Evolutionary conservation across 64 coral and sea anemone genomes (phyloP), one percentile per base, ranked within the genome.

Genomic region (Astreopora myriophthalma): DNA sequence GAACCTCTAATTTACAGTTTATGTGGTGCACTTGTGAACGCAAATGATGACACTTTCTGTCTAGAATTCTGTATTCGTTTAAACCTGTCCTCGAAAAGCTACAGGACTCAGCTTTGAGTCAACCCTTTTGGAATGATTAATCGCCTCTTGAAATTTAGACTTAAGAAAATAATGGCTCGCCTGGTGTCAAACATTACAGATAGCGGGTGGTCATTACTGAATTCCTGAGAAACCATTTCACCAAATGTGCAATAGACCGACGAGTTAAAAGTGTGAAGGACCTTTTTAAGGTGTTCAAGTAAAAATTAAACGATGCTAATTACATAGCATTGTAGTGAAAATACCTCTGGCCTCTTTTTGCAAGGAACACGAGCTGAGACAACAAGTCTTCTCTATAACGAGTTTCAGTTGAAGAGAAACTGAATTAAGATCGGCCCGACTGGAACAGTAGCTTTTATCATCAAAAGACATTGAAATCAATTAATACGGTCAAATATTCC

Each of bases 381-480:
- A 38, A 7, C 34, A 3, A 5, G 16, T 22, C 1, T 17, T 20
- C 70, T 22, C 62, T 24, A n/a, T n/a, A n/a, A n/a, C n/a, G n/a
- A 5, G 19, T 74, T 2, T 0, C 19, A 44, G 25, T 22, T 9
- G 32, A 29, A 33, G 12, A 55, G 51, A 8, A 19, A 19, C 51
- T 55, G 51, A 10, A n/a, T 37, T 60, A 8, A 27, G 7, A 30
- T 36, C 22, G 34, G 30, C n/a, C 22, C 39, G 4, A 17, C 16
- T 2, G 8, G 33, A 73, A 34, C 70, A 22, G 33, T 35, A 73
- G 70, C 19, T 73, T 73, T 39, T 17, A 25, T 65, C 12, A 64
- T 38, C 8, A 64, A 63, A 65, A 9, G 79, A 22, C 57, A 83
- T 65, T 26, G 31, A 83, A 83, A 83, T 83, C 52, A 33, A 83